These are phyloP conservation scores for Podocnemis expansa DNA, from an alignment of 2,113 vertebrate species.

Conservation along the genomic window DNA sequence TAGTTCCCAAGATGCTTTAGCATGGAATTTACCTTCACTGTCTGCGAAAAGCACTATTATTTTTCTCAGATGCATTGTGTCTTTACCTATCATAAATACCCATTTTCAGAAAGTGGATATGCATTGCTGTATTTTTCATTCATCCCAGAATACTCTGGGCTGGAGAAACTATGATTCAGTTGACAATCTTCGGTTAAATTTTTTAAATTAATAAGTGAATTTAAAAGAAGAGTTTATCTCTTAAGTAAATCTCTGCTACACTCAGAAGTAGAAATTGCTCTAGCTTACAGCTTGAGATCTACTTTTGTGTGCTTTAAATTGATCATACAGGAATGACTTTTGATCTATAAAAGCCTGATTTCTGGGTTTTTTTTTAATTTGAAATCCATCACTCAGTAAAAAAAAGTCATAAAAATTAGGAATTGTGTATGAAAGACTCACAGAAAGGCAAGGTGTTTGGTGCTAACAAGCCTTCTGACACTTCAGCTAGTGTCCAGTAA, in stretches of 20 bases:
- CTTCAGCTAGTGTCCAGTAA: too few relatives aligned
- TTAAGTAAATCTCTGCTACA: not conserved
- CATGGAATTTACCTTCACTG: not conserved
- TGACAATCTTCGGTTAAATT: not conserved
- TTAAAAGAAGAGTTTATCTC: not conserved
- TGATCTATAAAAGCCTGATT: too few relatives aligned
- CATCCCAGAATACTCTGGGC: not conserved
- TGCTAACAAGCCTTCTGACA: too few relatives aligned
- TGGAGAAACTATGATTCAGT: not conserved
- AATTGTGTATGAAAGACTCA: too few relatives aligned
- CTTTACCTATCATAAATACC: not conserved
- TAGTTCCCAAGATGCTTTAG: not conserved
- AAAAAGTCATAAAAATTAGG: too few relatives aligned
- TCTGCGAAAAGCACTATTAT: not conserved
- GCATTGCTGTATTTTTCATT: not conserved
- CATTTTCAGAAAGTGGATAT: not conserved
- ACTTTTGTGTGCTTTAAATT: too few relatives aligned
- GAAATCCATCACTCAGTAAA: too few relatives aligned
- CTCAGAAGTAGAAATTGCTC: too few relatives aligned
- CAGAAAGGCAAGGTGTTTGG: too few relatives aligned
- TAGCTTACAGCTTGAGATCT: too few relatives aligned
- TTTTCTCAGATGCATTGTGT: not conserved
- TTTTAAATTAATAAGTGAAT: not conserved
- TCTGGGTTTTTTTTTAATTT: too few relatives aligned
- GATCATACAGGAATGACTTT: too few relatives aligned